phyloP scores from a whole-genome alignment of 2,113 vertebrate genomes.

The Hypanus sabinus region DNA sequence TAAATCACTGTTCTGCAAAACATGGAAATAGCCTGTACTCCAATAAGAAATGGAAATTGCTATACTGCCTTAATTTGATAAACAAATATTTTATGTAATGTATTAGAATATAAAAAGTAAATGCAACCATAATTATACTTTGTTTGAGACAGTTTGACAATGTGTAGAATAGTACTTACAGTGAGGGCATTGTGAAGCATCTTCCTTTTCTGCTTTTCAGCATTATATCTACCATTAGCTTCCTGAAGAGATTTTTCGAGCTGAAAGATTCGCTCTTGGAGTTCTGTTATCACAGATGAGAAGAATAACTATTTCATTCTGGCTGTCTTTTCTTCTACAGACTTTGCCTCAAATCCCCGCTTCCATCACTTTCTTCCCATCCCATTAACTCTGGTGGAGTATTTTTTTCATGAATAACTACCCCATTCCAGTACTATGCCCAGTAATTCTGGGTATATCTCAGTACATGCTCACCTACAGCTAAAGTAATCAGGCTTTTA shows the following conservation, averaged over 20 bases:
- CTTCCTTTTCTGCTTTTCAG: conserved; percentile 50
- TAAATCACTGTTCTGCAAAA: not conserved
- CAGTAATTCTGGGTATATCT: not conserved
- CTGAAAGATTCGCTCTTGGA: conserved; percentile 44
- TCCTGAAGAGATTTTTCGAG: conserved; percentile 51
- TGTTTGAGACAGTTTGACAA: not conserved
- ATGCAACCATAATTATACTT: not conserved
- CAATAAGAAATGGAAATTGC: not conserved
- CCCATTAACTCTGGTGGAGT: not conserved
- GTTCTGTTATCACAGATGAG: conserved; percentile 43
- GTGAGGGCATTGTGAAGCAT: conserved; percentile 52
- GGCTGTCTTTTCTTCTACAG: not conserved
- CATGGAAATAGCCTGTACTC: not conserved
- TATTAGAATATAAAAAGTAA: not conserved
- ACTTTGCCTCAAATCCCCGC: not conserved
- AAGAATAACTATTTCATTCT: not conserved
- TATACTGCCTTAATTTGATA: not conserved
- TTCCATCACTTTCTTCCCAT: not conserved
- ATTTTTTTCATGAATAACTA: not conserved
- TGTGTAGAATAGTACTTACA: conserved; percentile 44
- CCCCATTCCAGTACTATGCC: not conserved
- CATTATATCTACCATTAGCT: conserved; percentile 43
- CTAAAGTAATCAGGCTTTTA: not conserved
- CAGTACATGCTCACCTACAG: not conserved
- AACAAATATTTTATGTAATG: not conserved